Evolutionary conservation across 2,113 vertebrate genomes (phyloP), one percentile per base, ranked within the genome.

Genomic region (Rhea pennata): DNA sequence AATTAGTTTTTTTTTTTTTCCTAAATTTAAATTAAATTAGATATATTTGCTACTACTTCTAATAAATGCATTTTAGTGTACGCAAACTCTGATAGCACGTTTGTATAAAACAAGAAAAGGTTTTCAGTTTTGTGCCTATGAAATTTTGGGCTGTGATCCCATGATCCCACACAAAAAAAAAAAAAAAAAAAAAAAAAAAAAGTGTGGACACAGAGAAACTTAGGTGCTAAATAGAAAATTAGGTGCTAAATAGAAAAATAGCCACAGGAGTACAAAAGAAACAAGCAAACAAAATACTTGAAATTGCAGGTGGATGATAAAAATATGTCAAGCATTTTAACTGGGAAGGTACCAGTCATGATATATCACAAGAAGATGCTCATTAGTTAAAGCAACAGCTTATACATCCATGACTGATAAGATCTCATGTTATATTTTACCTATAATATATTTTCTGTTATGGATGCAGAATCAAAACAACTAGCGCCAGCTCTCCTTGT

Each of bases 401-500:
- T n/a, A n/a, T n/a, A n/a, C 15, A 48, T 58, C 69, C 24, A 27
- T 11, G 8, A 3, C 16, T 80, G 22, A 9, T 42, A 83, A 65
- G 21, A 73, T 51, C 6, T 80, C 15, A 6, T 61, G 8, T 19
- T 79, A 12, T n/a, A 24, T 39, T 86, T 62, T 84, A 17, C 26
- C 12, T 27, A 26, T 23, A 84, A 67, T 0, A 0, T 31, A 15
- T 6, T 1, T 1, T 1, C 2, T 29, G 66, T 67, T 62, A 71
- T 5, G 29, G 4, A 2, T 78, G 36, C 9, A 29, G 36, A 73
- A 91, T 66, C 3, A 77, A 74, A 74, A 40, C 17, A 58, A 58
- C 56, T 58, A 58, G 15, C 31, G 56, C 29, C 31, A 58, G 56
- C 27, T 17, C 56, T 58, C 56, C 15, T 58, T 15, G 15, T 56